Evolutionary conservation across 1,140 invertebrate species (phyloP), one percentile per base, ranked within the genome.

Genomic region (Temnothorax nylanderi): DNA sequence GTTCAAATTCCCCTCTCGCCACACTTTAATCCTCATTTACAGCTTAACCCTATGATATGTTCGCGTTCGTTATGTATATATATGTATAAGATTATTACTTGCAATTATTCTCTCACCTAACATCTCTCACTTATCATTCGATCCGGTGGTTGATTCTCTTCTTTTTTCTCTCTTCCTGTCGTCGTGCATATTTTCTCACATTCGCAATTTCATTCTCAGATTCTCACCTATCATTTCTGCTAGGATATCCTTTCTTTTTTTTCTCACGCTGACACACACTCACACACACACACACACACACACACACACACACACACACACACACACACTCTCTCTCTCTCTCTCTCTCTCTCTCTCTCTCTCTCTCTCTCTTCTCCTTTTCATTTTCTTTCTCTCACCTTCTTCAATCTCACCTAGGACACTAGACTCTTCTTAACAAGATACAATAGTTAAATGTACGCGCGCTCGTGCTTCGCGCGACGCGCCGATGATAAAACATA

Each of bases 401-500:
- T 51, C 51, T 72, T 76, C 71, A 81, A 58, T 32, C 64, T 76
- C 89, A 82, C 84, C 90, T 92, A 93, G 91, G 91, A 93, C 82
- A 93, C 93, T 94, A 93, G 88, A 94, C 92, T 92, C 88, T 77
- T 67, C 90, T 92, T 92, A 93, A 94, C 93, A 94, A 95, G 92
- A 93, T 94, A 92, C 87, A 77, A 88, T 89, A 88, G 90, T 92
- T 92, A 89, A 91, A 88, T 88, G 89, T 88, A 88, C 86, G 71
- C 86, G 77, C 86, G 89, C 78, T 90, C 84, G 86, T 90, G 87
- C 81, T 69, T 90, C 89, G 87, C 87, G 89, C 90, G 90, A 94
- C 92, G 89, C 87, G 90, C 93, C 92, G 91, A 94, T 94, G 92
- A 94, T 95, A 95, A 95, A 94, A 95, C 93, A 94, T 95, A 95